Percentiles rank a stretch among this genome's conserved stretches.
These are phyloP conservation scores for Neogobius melanostomus DNA, from an alignment of 2,113 vertebrate species.

Conservation along the genomic window DNA sequence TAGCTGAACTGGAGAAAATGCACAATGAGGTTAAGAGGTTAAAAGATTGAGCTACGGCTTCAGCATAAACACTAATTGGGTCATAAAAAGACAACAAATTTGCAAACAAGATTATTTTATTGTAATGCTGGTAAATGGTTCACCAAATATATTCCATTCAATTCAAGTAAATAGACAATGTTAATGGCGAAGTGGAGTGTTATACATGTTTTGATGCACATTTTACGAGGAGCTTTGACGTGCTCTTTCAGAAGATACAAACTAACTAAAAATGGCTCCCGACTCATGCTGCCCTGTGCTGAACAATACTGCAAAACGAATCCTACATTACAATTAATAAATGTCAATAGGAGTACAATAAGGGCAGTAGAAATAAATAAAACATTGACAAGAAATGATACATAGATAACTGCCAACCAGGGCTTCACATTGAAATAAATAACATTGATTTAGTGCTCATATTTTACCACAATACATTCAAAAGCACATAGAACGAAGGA, in stretches of 20 bases:
- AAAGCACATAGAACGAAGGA: slow-evolving; percentile 45
- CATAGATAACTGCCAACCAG: slow-evolving; percentile 63
- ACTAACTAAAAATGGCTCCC: slow-evolving; percentile 24
- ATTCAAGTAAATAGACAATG: slow-evolving; percentile 68
- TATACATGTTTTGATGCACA: slow-evolving; percentile 30
- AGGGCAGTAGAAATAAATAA: slow-evolving; percentile 63
- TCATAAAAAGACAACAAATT: not conserved
- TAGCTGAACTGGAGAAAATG: too few species aligned
- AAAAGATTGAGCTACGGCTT: too few species aligned
- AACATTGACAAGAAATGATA: slow-evolving; percentile 38
- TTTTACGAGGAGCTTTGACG: slow-evolving; percentile 23
- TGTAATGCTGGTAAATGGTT: slow-evolving; percentile 49
- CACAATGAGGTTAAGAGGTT: too few species aligned
- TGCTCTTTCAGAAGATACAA: slow-evolving; percentile 39
- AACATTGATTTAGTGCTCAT: slow-evolving; percentile 59
- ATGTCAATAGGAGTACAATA: slow-evolving; percentile 43
- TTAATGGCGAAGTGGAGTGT: slow-evolving; percentile 41
- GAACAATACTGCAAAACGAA: slow-evolving; percentile 38
- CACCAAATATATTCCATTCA: slow-evolving; percentile 40
- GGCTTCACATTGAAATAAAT: slow-evolving; percentile 77
- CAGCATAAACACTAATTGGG: too few species aligned
- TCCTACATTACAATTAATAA: slow-evolving; percentile 36
- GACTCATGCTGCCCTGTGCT: slow-evolving; percentile 27
- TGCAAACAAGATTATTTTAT: slow-evolving; percentile 44
- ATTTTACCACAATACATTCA: slow-evolving; percentile 61